Evolutionary conservation across 2,888 invertebrate genomes (phyloP), one percentile per base, ranked within the genome.

Genomic region (Teinopalpus imperialis): DNA sequence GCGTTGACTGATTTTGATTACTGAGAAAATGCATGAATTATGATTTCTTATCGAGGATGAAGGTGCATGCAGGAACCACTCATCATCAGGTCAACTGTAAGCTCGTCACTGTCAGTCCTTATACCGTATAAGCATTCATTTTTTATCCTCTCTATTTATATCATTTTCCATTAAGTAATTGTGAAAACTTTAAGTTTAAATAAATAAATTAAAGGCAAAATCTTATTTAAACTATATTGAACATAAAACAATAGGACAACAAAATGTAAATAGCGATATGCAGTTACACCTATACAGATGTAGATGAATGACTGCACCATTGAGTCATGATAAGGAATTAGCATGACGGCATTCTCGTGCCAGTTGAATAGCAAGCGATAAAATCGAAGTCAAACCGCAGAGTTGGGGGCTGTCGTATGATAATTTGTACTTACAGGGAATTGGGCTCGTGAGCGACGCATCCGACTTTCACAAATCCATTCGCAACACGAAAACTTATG

Each of bases 281-380:
- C 14, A 29, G 14, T 1, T 10, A 10, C 23, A 23, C 16, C 9
- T 36, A 14, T 18, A 13, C 45, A 34, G 32, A 34, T 40, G 24
- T 41, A n/a, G 4, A 30, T 3, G 30, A 34, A 35, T 45, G 27
- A 21, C 39, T 29, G 18, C 29, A 8, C 23, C 23, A 40, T 30
- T 56, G 52, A 56, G 51, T 59, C 55, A 61, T 56, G 49, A 53
- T 26, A 41, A 54, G 45, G 50, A 48, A 56, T 59, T 54, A 55
- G 52, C 44, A 57, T 55, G 54, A 54, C 49, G 51, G 49, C 45
- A 34, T 51, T 47, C 56, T 51, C 54, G 51, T 50, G 44, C 37
- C 51, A 51, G 52, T 56, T 52, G 53, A 52, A 54, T 51, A 48
- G 46, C 13, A 41, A 48, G 42, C 41, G 56, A 61, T 61, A 58